Evolutionary conservation across 2,888 invertebrate genomes (phyloP).

Genomic region (Acleris sparsana): DNA sequence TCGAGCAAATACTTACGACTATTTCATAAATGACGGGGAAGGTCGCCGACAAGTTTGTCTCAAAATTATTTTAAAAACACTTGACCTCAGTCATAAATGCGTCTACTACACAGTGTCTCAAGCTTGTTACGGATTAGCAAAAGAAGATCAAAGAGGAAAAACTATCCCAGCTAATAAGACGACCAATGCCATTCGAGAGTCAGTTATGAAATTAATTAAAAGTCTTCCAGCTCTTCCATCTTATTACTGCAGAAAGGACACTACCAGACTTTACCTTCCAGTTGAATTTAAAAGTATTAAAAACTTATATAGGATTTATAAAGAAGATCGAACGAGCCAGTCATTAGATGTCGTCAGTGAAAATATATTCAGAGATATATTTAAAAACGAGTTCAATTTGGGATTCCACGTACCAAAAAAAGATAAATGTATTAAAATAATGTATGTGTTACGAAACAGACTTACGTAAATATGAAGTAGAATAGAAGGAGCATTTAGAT

Average conservation of each 20-base stretch:
- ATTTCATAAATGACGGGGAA: too few relatives aligned
- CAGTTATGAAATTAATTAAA: background rate
- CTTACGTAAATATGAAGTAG: slow-evolving; percentile 18
- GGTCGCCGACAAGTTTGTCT: too few relatives aligned
- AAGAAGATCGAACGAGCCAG: background rate
- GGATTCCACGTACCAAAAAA: background rate
- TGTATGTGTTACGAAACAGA: slow-evolving; percentile 33
- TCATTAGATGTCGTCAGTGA: background rate
- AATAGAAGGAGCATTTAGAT: slow-evolving; percentile 35
- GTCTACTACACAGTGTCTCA: too few relatives aligned
- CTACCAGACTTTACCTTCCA: slow-evolving; percentile 5
- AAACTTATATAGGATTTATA: slow-evolving; percentile 3
- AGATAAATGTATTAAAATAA: slow-evolving; percentile 20
- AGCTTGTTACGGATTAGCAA: too few relatives aligned
- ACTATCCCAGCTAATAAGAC: background rate
- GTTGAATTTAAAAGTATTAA: slow-evolving; percentile 6
- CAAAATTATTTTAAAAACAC: too few relatives aligned
- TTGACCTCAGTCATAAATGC: too few relatives aligned
- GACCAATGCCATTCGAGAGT: too few relatives aligned
- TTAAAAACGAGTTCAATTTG: background rate
- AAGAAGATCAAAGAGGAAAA: background rate
- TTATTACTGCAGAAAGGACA: slow-evolving; percentile 7
- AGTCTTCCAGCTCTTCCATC: background rate
- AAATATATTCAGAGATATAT: background rate
- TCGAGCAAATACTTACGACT: too few relatives aligned